A percentile compares a stretch with the other conserved stretches of the same genome.
Conservation (phyloP, 2,113 vertebrate genomes). For the Gallinago paraguaiae region DNA sequence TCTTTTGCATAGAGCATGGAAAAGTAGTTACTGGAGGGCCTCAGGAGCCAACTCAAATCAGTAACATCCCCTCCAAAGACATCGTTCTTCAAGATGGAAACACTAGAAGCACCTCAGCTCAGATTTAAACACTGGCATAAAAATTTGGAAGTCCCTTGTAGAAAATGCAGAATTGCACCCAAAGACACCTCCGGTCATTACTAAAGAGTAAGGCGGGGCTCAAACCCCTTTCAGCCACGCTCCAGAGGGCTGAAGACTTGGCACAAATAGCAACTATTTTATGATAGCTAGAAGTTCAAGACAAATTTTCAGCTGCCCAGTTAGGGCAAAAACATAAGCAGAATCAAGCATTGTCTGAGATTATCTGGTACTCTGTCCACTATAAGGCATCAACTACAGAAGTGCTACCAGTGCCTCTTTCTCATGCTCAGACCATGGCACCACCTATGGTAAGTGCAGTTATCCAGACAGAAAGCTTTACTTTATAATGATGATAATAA, state of each 20-base stretch:
- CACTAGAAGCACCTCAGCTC: not conserved
- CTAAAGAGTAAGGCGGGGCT: not conserved
- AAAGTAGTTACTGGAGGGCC: not conserved
- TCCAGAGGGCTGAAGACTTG: not conserved
- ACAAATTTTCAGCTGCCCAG: not conserved
- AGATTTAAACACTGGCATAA: not conserved
- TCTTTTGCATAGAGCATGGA: not conserved
- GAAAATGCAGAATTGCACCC: not conserved
- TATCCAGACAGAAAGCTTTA: not conserved
- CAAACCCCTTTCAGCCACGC: not conserved
- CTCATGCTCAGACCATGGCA: not conserved
- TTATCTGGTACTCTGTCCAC: not conserved
- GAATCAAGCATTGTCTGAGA: not conserved
- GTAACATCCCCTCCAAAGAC: not conserved
- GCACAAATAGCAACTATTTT: not conserved
- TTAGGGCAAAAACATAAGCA: not conserved
- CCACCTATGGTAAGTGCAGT: rapidly evolving
- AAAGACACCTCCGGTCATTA: not conserved
- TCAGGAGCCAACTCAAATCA: not conserved
- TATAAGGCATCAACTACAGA: not conserved
- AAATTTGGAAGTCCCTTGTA: not conserved
- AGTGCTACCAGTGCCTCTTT: not conserved
- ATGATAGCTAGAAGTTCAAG: not conserved
- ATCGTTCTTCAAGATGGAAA: not conserved
- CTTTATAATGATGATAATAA: not conserved